Evolutionary conservation across 2,888 invertebrate genomes (phyloP).

Genomic region (Physocephala rufipes): DNA sequence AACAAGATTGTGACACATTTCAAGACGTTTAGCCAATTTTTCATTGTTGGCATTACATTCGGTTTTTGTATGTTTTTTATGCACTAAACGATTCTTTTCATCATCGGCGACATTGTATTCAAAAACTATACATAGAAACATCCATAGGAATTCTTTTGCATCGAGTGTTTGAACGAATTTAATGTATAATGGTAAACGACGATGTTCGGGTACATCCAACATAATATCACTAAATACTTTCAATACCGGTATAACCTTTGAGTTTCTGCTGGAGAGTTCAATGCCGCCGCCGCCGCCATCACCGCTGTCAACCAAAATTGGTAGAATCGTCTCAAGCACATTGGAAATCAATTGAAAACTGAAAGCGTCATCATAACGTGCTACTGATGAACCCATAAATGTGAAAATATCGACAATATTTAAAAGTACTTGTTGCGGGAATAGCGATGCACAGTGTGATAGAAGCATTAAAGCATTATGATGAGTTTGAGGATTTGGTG

Average conservation of each 20-base stretch:
- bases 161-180: slow-evolving; percentile 81
- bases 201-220: slow-evolving; percentile 92
- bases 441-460: slow-evolving; percentile 78
- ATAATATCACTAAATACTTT: slow-evolving; percentile 92
- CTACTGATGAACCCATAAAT: slow-evolving; percentile 93
- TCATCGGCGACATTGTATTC: slow-evolving; percentile 75
- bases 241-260: slow-evolving; percentile 72
- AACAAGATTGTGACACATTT: slow-evolving; percentile 75
- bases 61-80: slow-evolving; percentile 1
- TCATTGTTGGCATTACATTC: slow-evolving; percentile 51
- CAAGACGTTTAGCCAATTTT: slow-evolving; percentile 70
- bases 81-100: slow-evolving; percentile 64
- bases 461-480: slow-evolving; percentile 89
- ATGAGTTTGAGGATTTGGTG: slow-evolving; percentile 95
- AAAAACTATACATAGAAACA: slow-evolving; percentile 76
- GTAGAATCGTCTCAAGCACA: slow-evolving; percentile 89
- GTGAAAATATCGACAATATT: slow-evolving; percentile 98
- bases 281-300: no score
- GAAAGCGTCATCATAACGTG: slow-evolving; percentile 93
- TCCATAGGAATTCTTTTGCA: slow-evolving; percentile 73
- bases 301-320: slow-evolving; percentile 73
- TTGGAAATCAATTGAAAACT: slow-evolving; percentile 92
- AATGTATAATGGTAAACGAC: slow-evolving; percentile 81
- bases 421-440: slow-evolving; percentile 86
- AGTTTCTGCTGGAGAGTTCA: slow-evolving; percentile 12